Base-by-base conservation (phyloP, 2,888 invertebrate species). In the Drosophila fulvimacula region DNA sequence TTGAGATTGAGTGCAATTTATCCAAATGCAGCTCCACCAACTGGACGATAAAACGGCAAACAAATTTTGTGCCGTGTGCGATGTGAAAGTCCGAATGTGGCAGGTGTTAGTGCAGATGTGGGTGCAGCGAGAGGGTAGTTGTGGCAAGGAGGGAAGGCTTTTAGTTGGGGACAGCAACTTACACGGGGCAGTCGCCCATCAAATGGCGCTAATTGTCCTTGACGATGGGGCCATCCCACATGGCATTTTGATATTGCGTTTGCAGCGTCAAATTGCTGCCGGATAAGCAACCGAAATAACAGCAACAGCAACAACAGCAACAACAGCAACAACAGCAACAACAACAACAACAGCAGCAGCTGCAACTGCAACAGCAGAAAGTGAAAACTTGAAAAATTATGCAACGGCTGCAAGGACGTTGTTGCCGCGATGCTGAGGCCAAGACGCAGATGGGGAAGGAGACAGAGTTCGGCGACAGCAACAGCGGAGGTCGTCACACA, bases 321-420 rank as follows among this genome's bases (percentile, higher is more conserved):
- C 57, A 51, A 0, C 27, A 59, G 3, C 71, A 61, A 13, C 71
- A 58, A 10, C 69, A 55, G 44, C 79, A 39, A 34, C 75, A 34
- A 55, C 76, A 55, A 52, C 56, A 51, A 48, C 70, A 48, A 55
- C 69, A 32, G 27, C 27, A 5, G 27, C 27, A 30, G 6, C 27
- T 30, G 27, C 6, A 5, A 30, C 27, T 30, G 62, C 71, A 51
- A 52, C 56, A 68, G 52, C 71, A 42, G 81, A 87, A 88, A 84
- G 86, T 82, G 86, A 88, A 84, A 84, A 84, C 86, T 78, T 87
- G 86, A 80, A 88, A 82, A 85, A 86, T 84, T 88, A 84, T 88
- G 86, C 82, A 84, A 84, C 60, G 78, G 82, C 89, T 70, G 82
- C 89, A 88, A 88, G 89, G 84, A 87, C 89, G 85, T 89, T 87